These are phyloP conservation scores for Eretmocerus hayati DNA, from an alignment of 2,888 invertebrate genomes.

Conservation along the genomic window DNA sequence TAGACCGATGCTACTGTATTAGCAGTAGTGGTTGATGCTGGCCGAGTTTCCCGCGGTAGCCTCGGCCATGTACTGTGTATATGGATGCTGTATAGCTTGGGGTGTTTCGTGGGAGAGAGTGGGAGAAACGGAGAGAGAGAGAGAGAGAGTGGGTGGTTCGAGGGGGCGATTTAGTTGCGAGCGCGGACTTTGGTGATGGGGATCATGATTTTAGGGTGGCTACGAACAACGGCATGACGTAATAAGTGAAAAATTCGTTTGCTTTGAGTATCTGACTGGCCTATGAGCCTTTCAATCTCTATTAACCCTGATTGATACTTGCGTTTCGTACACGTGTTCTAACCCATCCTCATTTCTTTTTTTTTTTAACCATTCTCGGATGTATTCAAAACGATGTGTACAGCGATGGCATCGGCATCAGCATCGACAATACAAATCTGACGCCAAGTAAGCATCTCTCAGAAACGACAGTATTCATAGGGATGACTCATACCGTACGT, in stretches of 20 bases:
- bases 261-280: not conserved
- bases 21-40: constrained; percentile 17
- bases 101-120: constrained; percentile 3
- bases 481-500: no score
- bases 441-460: no score
- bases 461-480: no score
- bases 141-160: not conserved
- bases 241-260: constrained; percentile 23
- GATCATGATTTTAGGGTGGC: constrained; percentile 23
- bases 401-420: no score
- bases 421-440: no score
- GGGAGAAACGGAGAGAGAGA: not conserved
- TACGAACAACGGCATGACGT: constrained; percentile 18
- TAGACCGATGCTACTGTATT: no score
- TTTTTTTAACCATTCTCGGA: no score
- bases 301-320: constrained; percentile 14
- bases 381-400: no score
- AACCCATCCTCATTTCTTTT: no score
- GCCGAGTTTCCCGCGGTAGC: constrained; percentile 21
- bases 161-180: not conserved
- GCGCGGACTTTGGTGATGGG: constrained; percentile 7
- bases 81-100: no score
- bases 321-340: no score
- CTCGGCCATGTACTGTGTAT: not conserved
- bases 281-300: not conserved